Conservation (phyloP, 2,113 vertebrate genomes). For the Lycaon pictus region DNA sequence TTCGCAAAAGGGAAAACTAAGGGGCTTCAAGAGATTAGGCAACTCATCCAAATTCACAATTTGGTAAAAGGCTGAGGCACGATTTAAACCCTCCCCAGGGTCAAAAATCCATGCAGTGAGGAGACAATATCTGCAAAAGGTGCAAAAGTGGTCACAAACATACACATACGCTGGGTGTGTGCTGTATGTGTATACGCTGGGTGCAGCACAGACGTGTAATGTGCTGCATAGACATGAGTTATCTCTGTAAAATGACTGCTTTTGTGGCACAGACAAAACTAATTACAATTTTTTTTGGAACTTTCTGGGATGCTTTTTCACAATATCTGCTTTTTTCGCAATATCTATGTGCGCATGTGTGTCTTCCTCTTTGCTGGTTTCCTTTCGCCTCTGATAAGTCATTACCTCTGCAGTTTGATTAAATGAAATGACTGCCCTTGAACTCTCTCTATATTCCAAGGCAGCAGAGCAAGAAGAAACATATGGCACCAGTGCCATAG, state of each 20-base stretch:
- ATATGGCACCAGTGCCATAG: conserved; percentile 59
- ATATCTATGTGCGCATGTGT: neutral
- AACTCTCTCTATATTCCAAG: conserved; percentile 73
- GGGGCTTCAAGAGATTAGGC: neutral
- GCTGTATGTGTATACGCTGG: no score
- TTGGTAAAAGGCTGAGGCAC: neutral
- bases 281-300: neutral
- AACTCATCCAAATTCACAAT: neutral
- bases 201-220: neutral
- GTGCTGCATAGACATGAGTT: neutral
- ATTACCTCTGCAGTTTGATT: conserved; percentile 59
- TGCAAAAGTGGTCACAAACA: neutral
- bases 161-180: neutral
- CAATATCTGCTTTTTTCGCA: no score
- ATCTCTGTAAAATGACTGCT: neutral
- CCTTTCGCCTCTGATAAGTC: conserved; percentile 39
- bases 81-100: neutral
- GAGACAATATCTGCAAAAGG: neutral
- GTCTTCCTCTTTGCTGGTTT: conserved; percentile 42
- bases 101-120: neutral
- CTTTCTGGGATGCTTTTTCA: neutral
- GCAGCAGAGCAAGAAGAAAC: conserved; percentile 78
- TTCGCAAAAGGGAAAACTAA: neutral
- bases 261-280: neutral
- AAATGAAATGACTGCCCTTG: conserved; percentile 70